phyloP scores from a whole-genome alignment of 2,797 vertebrate genomes.

The Phataginus tricuspis region DNA sequence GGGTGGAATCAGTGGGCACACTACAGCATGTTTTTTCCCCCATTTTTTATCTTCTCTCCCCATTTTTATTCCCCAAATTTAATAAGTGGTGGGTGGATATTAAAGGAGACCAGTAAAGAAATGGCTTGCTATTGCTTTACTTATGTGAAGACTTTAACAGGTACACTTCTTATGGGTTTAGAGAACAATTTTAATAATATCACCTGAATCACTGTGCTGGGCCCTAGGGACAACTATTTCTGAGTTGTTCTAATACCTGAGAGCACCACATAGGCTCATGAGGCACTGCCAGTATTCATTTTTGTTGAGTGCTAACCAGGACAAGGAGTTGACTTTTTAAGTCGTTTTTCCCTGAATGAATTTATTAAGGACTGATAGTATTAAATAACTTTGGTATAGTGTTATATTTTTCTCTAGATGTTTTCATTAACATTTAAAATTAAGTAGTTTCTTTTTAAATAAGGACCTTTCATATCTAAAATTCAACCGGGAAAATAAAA shows the following conservation, averaged over 20 bases:
- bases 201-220: not conserved
- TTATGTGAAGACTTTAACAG: not conserved
- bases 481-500: not conserved
- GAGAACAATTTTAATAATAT: not conserved
- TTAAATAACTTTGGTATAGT: not conserved
- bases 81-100: not conserved
- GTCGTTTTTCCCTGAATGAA: not conserved
- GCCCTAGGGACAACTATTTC: not conserved
- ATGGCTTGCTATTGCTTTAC: not conserved
- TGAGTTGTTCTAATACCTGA: not conserved
- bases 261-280: not conserved
- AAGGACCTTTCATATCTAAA: not conserved
- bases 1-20: not conserved
- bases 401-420: not conserved
- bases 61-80: not conserved
- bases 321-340: not conserved
- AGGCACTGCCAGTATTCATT: not conserved
- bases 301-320: not conserved
- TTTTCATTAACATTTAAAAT: slow-evolving; percentile 18
- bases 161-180: not conserved
- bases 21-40: not conserved
- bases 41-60: not conserved
- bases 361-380: not conserved
- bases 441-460: not conserved
- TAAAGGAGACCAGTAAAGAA: not conserved